Conservation (phyloP, 2,888 invertebrate genomes). For the Agrenia bidenticulata region DNA sequence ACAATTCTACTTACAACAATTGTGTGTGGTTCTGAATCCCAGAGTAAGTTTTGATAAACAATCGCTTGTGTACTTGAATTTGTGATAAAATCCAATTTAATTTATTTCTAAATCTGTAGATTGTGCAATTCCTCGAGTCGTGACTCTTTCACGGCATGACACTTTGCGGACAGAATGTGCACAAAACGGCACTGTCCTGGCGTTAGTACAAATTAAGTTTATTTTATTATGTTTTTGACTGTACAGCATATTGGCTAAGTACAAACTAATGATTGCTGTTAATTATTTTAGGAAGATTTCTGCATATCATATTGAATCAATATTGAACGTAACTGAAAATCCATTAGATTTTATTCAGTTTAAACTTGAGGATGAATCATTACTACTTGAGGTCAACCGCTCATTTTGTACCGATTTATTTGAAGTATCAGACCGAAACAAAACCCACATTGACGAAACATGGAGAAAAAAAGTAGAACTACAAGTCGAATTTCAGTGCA, state of each 20-base stretch:
- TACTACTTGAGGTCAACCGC: constrained; percentile 10
- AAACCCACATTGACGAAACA: constrained; percentile 31
- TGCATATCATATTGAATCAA: not conserved
- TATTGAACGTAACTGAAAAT: not conserved
- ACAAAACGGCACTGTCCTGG: not conserved
- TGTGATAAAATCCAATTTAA: not conserved
- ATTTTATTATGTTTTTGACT: no score
- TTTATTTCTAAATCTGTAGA: constrained; percentile 11
- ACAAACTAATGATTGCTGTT: not conserved
- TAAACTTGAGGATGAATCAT: not conserved
- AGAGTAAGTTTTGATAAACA: no score
- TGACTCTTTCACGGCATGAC: constrained; percentile 7
- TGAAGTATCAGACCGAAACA: no score
- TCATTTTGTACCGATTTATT: not conserved
- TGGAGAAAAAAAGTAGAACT: constrained; percentile 2
- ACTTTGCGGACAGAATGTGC: constrained; percentile 14
- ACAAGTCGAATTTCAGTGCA: constrained; percentile 16
- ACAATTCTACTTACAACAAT: no score
- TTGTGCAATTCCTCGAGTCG: constrained; percentile 20
- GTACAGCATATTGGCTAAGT: no score
- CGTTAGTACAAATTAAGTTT: not conserved
- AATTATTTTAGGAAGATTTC: constrained; percentile 5
- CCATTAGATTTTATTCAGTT: constrained; percentile 12
- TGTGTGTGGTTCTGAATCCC: no score
- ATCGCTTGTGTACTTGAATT: no score